These are phyloP conservation scores for Conops quadrifasciatus DNA, from an alignment of 2,888 invertebrate genomes.

Conservation along the genomic window DNA sequence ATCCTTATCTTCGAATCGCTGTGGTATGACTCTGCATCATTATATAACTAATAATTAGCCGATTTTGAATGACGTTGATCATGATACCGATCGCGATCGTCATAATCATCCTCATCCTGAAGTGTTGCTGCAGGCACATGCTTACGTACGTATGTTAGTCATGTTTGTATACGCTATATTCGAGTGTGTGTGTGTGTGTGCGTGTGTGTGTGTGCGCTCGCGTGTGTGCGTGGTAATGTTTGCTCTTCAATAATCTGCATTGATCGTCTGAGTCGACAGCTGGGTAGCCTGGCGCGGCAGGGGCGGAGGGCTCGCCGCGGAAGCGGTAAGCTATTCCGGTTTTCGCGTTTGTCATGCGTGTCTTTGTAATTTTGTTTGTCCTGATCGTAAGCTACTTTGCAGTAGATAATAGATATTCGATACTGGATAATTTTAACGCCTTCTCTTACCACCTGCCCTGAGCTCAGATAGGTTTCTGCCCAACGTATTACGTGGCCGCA, in stretches of 20 bases:
- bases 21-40: slow-evolving; percentile 23
- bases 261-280: slow-evolving; percentile 2
- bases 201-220: neutral
- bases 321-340: neutral
- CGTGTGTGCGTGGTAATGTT: slow-evolving; percentile 14
- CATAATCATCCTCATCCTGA: slow-evolving; percentile 9
- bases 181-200: neutral
- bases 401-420: slow-evolving; percentile 13
- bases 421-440: slow-evolving; percentile 36
- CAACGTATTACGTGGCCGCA: neutral
- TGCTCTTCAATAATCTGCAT: slow-evolving; percentile 24
- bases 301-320: too few relatives aligned
- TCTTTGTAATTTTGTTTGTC: slow-evolving; percentile 13
- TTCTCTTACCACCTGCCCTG: slow-evolving; percentile 25
- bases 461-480: neutral
- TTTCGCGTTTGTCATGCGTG: slow-evolving; percentile 30
- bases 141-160: neutral
- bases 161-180: neutral
- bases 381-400: slow-evolving; percentile 19
- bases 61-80: slow-evolving; percentile 31
- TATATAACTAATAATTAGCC: slow-evolving; percentile 30
- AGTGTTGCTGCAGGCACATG: neutral
- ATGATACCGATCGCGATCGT: slow-evolving; percentile 21
- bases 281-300: neutral
- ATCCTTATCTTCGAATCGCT: slow-evolving; percentile 4